Base-by-base conservation (phyloP, 1,140 invertebrate genomes). In the Cyphomyrmex costatus region DNA sequence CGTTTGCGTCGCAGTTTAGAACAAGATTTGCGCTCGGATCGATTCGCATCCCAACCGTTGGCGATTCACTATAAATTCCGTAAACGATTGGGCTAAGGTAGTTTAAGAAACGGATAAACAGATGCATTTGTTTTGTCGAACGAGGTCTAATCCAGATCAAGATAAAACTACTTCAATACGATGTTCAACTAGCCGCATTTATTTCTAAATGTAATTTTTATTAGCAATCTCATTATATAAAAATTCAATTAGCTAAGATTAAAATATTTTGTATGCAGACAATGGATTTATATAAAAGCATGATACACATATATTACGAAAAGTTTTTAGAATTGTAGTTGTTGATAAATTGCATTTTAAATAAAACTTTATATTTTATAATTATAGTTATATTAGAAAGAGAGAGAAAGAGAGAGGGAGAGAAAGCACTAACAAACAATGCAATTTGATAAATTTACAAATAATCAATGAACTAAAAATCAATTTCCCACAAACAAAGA, bases 101-200 rank as follows among this genome's bases (percentile, higher is more conserved):
- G 24, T 83, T 83, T 83, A 83, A 83, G 66, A 73, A 73, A 83
- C 30, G 79, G 53, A 73, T 83, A 83, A 83, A 73, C 79, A 83
- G 79, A 83, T 83, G 66, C 79, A 83, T 73, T 56, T n/a, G 36
- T 83, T 83, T 83, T 46, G 53, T 73, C 19, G 24, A 83, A 73
- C 24, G 33, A 83, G 68, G 24, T 60, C 7, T 73, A 73, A 83
- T 73, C 53, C n/a, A 36, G 53, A 42, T 83, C 36, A 60, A 49
- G n/a, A 2, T 7, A 21, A 42, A 70, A 58, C 33, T 66, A 65
- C 21, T 30, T 3, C 2, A 24, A 58, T 21, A 8, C 12, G 19
- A 16, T 53, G 6, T 78, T 77, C 16, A 16, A 27, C 7, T 36
- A 7, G 7, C 5, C 16, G 8, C 12, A 21, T 68, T 78, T 46